phyloP scores from a whole-genome alignment of 2,113 vertebrate genomes.

The Sinocyclocheilus anophthalmus region DNA sequence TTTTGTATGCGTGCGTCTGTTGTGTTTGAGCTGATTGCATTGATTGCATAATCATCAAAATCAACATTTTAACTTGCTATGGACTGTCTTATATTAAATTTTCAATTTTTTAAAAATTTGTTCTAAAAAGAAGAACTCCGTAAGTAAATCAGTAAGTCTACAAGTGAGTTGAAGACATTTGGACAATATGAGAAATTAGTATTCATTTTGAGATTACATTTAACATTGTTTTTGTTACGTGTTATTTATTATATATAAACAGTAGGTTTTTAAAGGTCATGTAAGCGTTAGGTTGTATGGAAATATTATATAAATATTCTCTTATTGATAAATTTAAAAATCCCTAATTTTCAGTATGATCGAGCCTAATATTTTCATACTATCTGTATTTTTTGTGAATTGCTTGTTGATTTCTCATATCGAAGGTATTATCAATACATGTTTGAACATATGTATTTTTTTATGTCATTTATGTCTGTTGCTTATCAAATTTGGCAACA shows the following conservation, averaged over 20 bases:
- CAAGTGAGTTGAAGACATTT: neutral
- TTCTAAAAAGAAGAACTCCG: neutral
- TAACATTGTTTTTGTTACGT: neutral
- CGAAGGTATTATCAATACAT: neutral
- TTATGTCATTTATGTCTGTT: neutral
- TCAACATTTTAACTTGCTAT: neutral
- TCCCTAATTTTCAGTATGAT: too few species aligned
- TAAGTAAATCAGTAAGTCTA: neutral
- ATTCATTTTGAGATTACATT: neutral
- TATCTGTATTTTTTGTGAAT: neutral
- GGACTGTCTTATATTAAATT: neutral
- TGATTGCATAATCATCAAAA: neutral
- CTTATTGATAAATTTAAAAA: neutral
- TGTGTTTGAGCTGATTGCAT: neutral
- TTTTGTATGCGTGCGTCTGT: neutral
- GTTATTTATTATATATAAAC: neutral
- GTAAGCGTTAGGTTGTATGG: neutral
- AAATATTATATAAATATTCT: neutral
- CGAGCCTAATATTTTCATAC: neutral
- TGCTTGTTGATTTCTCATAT: neutral
- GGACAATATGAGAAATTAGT: neutral
- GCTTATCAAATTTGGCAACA: neutral
- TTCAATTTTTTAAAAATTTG: too few species aligned
- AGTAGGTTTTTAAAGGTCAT: neutral
- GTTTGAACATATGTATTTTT: neutral